phyloP scores from a whole-genome alignment of 2,113 vertebrate species.

The Antechinus stuartii region DNA sequence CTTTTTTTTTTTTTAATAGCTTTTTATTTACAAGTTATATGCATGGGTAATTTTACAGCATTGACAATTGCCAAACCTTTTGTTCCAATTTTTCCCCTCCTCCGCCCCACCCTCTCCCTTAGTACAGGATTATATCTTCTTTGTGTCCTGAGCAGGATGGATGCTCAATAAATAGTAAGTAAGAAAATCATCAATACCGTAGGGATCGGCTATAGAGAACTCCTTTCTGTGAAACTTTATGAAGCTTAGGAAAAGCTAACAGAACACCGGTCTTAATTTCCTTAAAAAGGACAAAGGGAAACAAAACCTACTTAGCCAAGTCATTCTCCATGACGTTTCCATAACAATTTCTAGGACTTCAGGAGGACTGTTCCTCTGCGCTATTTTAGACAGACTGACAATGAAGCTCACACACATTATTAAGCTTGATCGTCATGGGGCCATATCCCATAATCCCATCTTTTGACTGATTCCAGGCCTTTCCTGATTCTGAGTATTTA shows the following conservation, averaged over 20 bases:
- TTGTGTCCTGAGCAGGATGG: neutral
- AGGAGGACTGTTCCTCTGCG: neutral
- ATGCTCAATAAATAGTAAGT: neutral
- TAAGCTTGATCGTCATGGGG: neutral
- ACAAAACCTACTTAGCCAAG: neutral
- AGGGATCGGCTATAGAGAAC: conserved; percentile 5
- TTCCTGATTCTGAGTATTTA: neutral
- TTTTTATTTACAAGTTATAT: too few relatives aligned
- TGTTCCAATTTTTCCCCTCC: too few relatives aligned
- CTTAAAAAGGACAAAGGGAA: neutral
- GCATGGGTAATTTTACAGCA: too few relatives aligned
- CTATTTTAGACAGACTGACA: neutral
- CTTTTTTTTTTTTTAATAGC: too few relatives aligned
- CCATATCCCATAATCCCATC: neutral
- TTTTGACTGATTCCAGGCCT: neutral
- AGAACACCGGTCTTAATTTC: conserved; percentile 26
- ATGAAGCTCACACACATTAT: neutral
- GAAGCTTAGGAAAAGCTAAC: conserved; percentile 33
- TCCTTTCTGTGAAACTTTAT: conserved; percentile 15
- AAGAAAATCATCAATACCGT: neutral
- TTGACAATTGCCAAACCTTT: too few relatives aligned
- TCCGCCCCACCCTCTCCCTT: too few relatives aligned
- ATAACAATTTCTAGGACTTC: neutral
- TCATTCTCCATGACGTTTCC: neutral
- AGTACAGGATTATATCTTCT: neutral